Percentiles rank a stretch among this genome's conserved stretches.
phyloP scores from a whole-genome alignment of 2,888 invertebrate genomes.

The Aleiodes leptofemur region DNA sequence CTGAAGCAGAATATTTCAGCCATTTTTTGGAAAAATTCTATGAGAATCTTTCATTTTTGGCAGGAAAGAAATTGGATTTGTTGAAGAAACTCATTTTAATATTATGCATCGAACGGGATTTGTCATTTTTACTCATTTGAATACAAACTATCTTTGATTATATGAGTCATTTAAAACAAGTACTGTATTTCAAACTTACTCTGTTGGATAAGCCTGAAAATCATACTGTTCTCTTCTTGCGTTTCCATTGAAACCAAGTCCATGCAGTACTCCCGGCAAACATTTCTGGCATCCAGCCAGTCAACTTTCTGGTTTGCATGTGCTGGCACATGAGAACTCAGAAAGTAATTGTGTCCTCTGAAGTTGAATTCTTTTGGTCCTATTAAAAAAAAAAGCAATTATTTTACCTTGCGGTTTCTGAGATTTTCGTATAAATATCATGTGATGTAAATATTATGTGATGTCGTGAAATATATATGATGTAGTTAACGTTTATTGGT shows the following conservation, averaged over 20 bases:
- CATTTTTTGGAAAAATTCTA: too few species aligned
- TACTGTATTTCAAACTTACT: constrained; percentile 77
- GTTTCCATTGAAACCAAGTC: constrained; percentile 92
- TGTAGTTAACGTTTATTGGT: too few species aligned
- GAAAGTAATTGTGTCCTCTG: constrained; percentile 92
- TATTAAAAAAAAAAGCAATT: constrained; percentile 67
- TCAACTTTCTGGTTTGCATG: constrained; percentile 89
- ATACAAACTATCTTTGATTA: too few species aligned
- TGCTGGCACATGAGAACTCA: constrained; percentile 87
- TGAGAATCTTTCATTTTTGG: too few species aligned
- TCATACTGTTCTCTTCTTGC: constrained; percentile 92
- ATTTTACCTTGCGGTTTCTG: constrained; percentile 13
- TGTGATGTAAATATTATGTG: too few species aligned
- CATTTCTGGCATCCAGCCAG: constrained; percentile 93
- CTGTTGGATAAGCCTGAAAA: constrained; percentile 91
- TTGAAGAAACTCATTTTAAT: too few species aligned
- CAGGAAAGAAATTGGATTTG: too few species aligned
- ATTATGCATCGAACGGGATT: background rate
- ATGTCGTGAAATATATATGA: too few species aligned
- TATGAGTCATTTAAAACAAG: background rate
- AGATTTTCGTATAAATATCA: too few species aligned
- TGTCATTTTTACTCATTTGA: background rate
- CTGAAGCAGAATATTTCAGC: too few species aligned
- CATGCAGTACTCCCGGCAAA: constrained; percentile 96
- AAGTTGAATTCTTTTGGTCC: constrained; percentile 94